Evolutionary conservation across 2,888 invertebrate genomes (phyloP).

Genomic region (Parnassius mnemosyne): DNA sequence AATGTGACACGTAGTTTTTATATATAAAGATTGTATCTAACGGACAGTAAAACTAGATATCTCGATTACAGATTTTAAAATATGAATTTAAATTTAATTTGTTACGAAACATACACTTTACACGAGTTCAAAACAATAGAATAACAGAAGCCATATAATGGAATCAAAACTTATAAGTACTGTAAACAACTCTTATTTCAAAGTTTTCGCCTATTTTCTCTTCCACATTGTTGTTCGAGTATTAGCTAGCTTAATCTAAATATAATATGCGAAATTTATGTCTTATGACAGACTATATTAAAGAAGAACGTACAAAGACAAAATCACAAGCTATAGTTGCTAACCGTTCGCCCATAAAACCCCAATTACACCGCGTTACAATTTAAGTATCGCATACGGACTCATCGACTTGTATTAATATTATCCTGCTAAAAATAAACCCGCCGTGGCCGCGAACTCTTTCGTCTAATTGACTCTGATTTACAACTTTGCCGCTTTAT

Average conservation of each 20-base stretch:
- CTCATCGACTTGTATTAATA: slow-evolving; percentile 37
- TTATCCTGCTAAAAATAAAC: slow-evolving; percentile 47
- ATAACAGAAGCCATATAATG: too few relatives aligned
- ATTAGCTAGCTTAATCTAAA: background rate
- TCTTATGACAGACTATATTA: too few relatives aligned
- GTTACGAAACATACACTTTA: too few relatives aligned
- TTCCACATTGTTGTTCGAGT: background rate
- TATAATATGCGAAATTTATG: too few relatives aligned
- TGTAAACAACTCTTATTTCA: background rate
- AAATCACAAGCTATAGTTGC: slow-evolving; percentile 6
- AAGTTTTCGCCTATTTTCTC: background rate
- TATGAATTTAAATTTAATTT: too few relatives aligned
- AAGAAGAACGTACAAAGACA: background rate
- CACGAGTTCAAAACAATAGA: too few relatives aligned
- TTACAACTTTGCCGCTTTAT: slow-evolving; percentile 63
- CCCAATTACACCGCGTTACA: slow-evolving; percentile 32
- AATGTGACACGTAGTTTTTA: too few relatives aligned
- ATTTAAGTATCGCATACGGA: slow-evolving; percentile 25
- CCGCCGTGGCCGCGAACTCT: slow-evolving; percentile 39
- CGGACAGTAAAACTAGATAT: too few relatives aligned
- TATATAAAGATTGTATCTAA: too few relatives aligned
- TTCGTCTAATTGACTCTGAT: slow-evolving; percentile 64
- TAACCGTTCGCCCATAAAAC: slow-evolving; percentile 11
- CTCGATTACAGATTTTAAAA: too few relatives aligned
- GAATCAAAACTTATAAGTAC: too few relatives aligned